phyloP scores from a whole-genome alignment of 1,140 invertebrate genomes.

The Monochamus saltuarius region DNA sequence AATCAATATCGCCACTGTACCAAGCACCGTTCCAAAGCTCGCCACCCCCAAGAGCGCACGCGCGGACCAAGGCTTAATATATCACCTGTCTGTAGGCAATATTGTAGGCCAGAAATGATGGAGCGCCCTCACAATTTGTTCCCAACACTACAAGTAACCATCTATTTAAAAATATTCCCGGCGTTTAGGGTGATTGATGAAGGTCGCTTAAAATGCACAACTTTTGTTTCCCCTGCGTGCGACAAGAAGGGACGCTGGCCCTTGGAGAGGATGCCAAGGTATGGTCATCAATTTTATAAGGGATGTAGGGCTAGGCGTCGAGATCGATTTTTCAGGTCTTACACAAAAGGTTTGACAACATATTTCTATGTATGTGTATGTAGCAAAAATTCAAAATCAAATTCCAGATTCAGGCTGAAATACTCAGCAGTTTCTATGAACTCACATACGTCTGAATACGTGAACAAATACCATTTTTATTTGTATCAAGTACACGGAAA shows the following conservation, averaged over 20 bases:
- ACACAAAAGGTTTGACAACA: no score
- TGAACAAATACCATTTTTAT: no score
- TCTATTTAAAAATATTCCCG: constrained; percentile 29
- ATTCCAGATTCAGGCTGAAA: no score
- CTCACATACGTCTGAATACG: no score
- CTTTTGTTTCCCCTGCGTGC: constrained; percentile 33
- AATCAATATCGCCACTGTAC: constrained; percentile 29
- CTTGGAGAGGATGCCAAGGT: no score
- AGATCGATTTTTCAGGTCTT: no score
- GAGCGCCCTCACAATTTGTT: constrained; percentile 34
- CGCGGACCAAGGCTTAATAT: constrained; percentile 23
- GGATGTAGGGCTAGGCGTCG: constrained; percentile 6
- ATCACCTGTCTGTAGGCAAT: constrained; percentile 35
- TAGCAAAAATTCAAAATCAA: no score
- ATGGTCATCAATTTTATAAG: neutral
- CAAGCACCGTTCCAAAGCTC: constrained; percentile 17
- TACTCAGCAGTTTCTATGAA: no score
- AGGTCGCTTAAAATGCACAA: constrained; percentile 33
- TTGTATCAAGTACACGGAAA: no score
- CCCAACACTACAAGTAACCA: constrained; percentile 28
- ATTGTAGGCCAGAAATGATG: constrained; percentile 33
- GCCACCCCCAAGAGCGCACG: constrained; percentile 4
- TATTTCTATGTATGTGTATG: no score
- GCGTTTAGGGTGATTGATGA: constrained; percentile 33
- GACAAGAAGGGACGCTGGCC: constrained; percentile 12